Conservation (phyloP, 2,888 invertebrate species). For the Pemphredon lugubris region DNA sequence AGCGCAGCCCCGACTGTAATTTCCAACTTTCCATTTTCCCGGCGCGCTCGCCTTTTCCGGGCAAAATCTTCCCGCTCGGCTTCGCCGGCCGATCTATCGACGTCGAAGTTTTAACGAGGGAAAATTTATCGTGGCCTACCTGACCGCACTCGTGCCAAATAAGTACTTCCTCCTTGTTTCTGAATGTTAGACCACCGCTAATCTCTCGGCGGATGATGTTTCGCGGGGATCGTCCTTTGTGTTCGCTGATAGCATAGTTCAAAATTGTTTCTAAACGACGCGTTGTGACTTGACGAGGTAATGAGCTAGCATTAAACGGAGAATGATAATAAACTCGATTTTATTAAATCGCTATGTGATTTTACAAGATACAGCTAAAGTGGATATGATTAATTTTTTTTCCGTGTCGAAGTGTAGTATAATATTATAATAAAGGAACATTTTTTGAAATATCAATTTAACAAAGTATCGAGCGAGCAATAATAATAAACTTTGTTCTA, state of each 20-base stretch:
- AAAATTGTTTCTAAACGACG: neutral
- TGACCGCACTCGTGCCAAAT: constrained; percentile 19
- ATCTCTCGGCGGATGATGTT: neutral
- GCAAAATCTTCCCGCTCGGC: constrained; percentile 28
- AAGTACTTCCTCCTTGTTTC: constrained; percentile 18
- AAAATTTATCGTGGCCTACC: constrained; percentile 29
- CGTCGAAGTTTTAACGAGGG: constrained; percentile 25
- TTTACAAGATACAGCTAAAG: too few relatives aligned
- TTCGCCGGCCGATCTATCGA: constrained; percentile 26
- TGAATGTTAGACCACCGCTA: neutral
- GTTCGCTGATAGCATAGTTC: neutral
- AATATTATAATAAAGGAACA: too few relatives aligned
- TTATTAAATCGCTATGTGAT: too few relatives aligned
- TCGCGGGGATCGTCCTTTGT: neutral
- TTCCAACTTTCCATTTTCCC: constrained; percentile 63
- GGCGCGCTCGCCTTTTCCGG: constrained; percentile 26
- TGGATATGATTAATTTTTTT: too few relatives aligned
- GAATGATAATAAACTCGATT: too few relatives aligned
- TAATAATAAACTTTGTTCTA: too few relatives aligned
- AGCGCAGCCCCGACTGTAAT: constrained; percentile 29
- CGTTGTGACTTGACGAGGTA: too few relatives aligned
- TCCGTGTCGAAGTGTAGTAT: too few relatives aligned
- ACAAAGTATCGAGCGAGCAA: too few relatives aligned
- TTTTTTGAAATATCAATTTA: too few relatives aligned
- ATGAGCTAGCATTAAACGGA: too few relatives aligned